Conservation (phyloP, 2,888 invertebrate genomes). For the Callosobruchus maculatus region DNA sequence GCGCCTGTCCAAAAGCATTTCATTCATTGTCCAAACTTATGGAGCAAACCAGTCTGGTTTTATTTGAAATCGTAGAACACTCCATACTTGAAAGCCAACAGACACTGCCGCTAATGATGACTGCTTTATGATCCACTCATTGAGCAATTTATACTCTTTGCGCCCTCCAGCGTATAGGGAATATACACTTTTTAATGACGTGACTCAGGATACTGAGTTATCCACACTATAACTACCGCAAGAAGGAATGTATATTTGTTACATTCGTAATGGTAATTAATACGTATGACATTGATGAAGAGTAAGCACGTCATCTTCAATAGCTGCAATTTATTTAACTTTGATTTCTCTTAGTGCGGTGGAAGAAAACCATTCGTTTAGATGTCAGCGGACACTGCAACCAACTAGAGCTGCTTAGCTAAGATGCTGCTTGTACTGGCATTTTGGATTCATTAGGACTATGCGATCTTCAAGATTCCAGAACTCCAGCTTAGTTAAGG, state of each 20-base stretch:
- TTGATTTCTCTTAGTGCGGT: neutral
- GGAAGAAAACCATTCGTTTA: too few relatives aligned
- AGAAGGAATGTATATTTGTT: neutral
- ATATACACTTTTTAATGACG: neutral
- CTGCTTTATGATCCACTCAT: neutral
- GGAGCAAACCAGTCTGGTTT: too few relatives aligned
- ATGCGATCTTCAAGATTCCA: too few relatives aligned
- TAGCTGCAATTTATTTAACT: neutral
- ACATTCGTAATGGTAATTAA: neutral
- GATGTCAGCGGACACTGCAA: too few relatives aligned
- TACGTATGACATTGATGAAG: neutral
- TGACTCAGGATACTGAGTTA: neutral
- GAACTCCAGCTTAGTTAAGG: too few relatives aligned
- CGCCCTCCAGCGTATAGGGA: neutral
- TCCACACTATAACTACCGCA: too few relatives aligned
- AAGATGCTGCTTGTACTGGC: too few relatives aligned
- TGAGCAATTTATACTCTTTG: neutral
- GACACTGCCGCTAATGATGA: neutral
- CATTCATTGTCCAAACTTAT: too few relatives aligned
- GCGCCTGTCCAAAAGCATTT: too few relatives aligned
- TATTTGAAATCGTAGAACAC: too few relatives aligned
- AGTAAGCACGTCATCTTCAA: neutral
- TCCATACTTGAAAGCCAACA: neutral
- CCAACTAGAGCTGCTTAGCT: too few relatives aligned
- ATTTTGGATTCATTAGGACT: too few relatives aligned